These are phyloP conservation scores for Pemphigus obesinymphae DNA, from an alignment of 1,140 invertebrate species.

Conservation along the genomic window DNA sequence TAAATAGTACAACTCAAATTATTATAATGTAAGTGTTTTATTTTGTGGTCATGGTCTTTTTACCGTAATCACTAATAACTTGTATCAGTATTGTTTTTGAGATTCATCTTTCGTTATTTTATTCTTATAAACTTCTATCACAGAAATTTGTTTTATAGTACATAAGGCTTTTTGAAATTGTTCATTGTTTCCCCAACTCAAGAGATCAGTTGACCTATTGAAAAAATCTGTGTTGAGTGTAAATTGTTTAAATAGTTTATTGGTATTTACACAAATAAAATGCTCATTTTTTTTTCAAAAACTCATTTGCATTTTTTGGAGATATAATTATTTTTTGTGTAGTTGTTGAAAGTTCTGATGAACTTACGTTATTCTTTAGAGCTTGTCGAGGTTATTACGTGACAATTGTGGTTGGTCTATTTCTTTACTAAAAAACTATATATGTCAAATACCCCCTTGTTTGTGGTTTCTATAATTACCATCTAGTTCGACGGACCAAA, in stretches of 20 bases:
- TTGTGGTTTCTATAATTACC: too few relatives aligned
- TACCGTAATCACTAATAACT: background rate
- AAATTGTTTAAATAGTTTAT: background rate
- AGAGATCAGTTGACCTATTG: background rate
- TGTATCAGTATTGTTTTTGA: background rate
- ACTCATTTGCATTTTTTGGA: too few relatives aligned
- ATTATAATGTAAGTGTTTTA: too few relatives aligned
- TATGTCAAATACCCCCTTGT: too few relatives aligned
- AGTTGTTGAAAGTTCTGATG: background rate
- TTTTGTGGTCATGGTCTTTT: too few relatives aligned
- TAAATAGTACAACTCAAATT: too few relatives aligned
- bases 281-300: background rate
- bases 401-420: too few relatives aligned
- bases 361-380: background rate
- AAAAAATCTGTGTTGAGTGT: background rate
- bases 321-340: too few relatives aligned
- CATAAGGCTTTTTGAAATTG: conserved; percentile 22
- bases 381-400: too few relatives aligned
- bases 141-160: conserved; percentile 40
- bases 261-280: background rate
- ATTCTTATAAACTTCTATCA: conserved; percentile 30
- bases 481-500: too few relatives aligned
- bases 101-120: conserved; percentile 38
- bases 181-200: background rate
- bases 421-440: too few relatives aligned